Base-by-base conservation (phyloP, 2,113 vertebrate species). In the Lagopus leucura region DNA sequence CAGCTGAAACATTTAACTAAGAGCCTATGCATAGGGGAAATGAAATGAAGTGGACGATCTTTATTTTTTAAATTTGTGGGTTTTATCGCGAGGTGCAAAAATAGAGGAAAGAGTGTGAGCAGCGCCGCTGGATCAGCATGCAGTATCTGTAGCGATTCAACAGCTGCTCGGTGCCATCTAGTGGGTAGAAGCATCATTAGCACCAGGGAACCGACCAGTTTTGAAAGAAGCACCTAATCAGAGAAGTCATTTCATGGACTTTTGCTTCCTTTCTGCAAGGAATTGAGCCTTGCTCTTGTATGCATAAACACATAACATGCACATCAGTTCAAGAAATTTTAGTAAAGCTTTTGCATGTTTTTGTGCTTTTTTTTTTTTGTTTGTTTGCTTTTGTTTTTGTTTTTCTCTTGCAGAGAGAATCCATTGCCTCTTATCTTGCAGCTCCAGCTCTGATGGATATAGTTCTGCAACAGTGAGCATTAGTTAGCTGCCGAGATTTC, bases 81-180 rank as follows among this genome's bases (percentile, higher is more conserved):
- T 6, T 45, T 82, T 72, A 2, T 47, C 77, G n/a, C 34, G 34
- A 14, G 27, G 8, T 42, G 25, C 48, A 19, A 11, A 90, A 85
- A 45, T 1, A 9, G 28, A 48, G 17, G 18, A 70, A 45, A 24
- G 58, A 15, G 28, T 6, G 19, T 32, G 11, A 30, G 45, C 36
- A 34, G 48, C 14, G 6, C 9, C 27, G 4, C 25, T 11, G 12
- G 54, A 28, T 17, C 21, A 12, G 14, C 3, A 3, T 8, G 25
- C 2, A 13, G 11, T 7, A 13, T 13, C 2, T 6, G 2, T 18
- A 30, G 25, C 0, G 6, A 85, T 91, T 58, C 20, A n/a, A 61
- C 65, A 86, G 96, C 83, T 65, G 9, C 36, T 85, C 52, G 69
- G 78, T 89, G 93, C 77, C 97, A 97, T 93, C 97, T 97, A 96